Conservation (phyloP, 2,113 vertebrate genomes). For the Solenodon paradoxus region DNA sequence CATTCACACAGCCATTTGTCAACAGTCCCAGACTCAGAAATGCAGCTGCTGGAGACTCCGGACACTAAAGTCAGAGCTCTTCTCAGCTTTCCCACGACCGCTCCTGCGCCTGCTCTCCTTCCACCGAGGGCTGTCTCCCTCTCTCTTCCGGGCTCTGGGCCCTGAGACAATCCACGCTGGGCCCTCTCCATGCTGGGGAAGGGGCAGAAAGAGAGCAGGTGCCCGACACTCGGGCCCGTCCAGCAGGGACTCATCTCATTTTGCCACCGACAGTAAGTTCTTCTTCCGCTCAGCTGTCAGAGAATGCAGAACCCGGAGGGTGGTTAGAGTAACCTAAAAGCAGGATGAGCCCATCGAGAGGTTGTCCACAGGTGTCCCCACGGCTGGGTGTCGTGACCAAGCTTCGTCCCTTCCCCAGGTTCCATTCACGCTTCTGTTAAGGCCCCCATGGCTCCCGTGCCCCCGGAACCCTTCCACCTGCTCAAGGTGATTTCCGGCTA, state of each 20-base stretch:
- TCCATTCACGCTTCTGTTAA: neutral
- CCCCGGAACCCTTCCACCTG: neutral
- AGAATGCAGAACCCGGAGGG: neutral
- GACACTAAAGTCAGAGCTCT: fast-evolving
- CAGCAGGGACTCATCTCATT: too few relatives aligned
- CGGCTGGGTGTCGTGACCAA: neutral
- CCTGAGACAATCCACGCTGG: too few relatives aligned
- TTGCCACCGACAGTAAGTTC: neutral
- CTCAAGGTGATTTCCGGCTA: neutral
- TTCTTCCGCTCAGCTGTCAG: neutral
- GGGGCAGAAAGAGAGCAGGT: too few relatives aligned
- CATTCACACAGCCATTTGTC: neutral
- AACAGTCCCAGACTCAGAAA: neutral
- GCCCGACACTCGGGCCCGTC: too few relatives aligned
- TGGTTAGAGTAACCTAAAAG: neutral
- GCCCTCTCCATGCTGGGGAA: too few relatives aligned
- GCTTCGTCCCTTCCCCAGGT: neutral
- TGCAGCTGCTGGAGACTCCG: neutral
- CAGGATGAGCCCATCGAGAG: neutral
- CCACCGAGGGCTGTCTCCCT: fast-evolving
- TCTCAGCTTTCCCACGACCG: too few relatives aligned
- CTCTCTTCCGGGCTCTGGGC: too few relatives aligned
- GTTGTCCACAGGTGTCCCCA: fast-evolving
- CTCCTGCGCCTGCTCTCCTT: too few relatives aligned
- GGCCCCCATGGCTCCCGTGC: fast-evolving